Evolutionary conservation across 2,888 invertebrate species (phyloP), one percentile per base, ranked within the genome.

Genomic region (Colletes collaris): DNA sequence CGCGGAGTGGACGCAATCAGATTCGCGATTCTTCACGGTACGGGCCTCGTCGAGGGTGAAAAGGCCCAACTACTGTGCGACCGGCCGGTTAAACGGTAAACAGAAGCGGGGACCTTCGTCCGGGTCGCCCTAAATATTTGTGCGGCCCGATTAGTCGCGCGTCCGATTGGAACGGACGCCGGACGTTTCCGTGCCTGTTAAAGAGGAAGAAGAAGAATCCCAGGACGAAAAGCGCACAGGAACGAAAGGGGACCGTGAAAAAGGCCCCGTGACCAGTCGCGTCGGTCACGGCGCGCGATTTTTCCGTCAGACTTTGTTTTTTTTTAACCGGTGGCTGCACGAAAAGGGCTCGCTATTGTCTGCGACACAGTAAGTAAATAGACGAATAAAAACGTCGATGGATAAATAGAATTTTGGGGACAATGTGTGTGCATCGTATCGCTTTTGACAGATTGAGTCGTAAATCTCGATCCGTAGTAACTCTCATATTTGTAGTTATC

Each of bases 91-190:
- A 76, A 81, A 81, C 66, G 76, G 79, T 64, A 77, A 77, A 78
- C 71, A 81, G 68, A 74, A 79, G 73, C 53, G 19, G 59, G 69
- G 75, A 71, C 58, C 76, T 55, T 37, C 50, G 35, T 59, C 37
- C 27, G 55, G 71, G 77, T 66, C 81, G 86, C 65, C 81, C 84
- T 86, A 89, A 87, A 89, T 89, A 88, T 89, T 89, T 89, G 87
- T 85, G 82, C 83, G 83, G 76, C 49, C 63, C 87, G 87, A 89
- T 89, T 88, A 88, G 89, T 86, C 83, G 83, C 87, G 88, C 86
- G 83, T 68, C 69, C 49, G 5, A 71, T 62, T 67, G 73, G 76
- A 77, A 77, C 71, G 60, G 56, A 55, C 50, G 37, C 40, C n/a
- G 35, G 49, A 74, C 52, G 67, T 82, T 70, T 80, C 70, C 74